Base-by-base conservation (phyloP, 2,888 invertebrate species). In the Aphidoletes aphidimyza region DNA sequence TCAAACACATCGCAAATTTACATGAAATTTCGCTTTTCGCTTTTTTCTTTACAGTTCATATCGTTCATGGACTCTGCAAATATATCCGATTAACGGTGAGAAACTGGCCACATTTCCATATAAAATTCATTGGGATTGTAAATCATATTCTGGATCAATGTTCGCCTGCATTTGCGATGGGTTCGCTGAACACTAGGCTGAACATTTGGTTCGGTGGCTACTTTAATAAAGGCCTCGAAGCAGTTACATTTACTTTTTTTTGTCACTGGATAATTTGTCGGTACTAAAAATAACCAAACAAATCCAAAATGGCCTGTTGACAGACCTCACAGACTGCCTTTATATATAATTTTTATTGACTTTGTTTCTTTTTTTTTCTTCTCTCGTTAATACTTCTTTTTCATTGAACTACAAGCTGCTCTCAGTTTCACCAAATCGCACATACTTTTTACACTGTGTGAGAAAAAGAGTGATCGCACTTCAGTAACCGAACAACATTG, bases 1-100 rank as follows among this genome's bases (percentile, higher is more conserved):
- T n/a, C n/a, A n/a, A n/a, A n/a, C n/a, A n/a, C n/a, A n/a, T n/a
- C n/a, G n/a, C n/a, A n/a, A n/a, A n/a, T 54, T 54, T 22, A 17
- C 22, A 54, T 22, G n/a, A 22, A 3, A 22, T 54, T 54, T 39
- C 39, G 11, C n/a, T 39, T 39, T 39, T 39, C 39, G 39, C 11
- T 54, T 1, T 5, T 54, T 5, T 3, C 14, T 8, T 89, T 84
- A 88, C 88, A n/a, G 22, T 39, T 39, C 47, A 85, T 85, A 85
- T 89, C n/a, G 22, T 54, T 34, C 5, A 69, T 34, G 9, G 34
- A 69, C 26, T 69, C 69, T 14, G 22, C 30, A 9, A 30, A 69
- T 69, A 30, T 30, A 30, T 69, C 69, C 69, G 69, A 69, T 69
- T 69, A 69, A 30, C 69, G 69, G 69, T 30, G 5, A 22, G 30